Conservation (phyloP, 2,113 vertebrate genomes). For the Pelmatolapia mariae region DNA sequence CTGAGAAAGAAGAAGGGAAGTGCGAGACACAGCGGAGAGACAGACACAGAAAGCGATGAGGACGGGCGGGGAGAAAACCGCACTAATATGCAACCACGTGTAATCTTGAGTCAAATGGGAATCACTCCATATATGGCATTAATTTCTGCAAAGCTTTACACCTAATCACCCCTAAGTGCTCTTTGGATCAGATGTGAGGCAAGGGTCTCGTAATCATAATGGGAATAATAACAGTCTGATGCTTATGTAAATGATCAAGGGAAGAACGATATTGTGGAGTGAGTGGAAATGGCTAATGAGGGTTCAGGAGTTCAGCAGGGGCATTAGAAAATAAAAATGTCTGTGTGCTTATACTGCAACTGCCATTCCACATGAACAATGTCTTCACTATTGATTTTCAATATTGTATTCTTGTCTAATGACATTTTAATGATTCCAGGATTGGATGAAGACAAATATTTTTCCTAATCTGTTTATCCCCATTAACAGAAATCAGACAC, state of each 20-base stretch:
- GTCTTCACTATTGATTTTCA: conserved; percentile 35
- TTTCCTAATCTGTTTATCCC: background rate
- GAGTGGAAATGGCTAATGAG: conserved; percentile 49
- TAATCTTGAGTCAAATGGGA: conserved; percentile 4
- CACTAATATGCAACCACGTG: background rate
- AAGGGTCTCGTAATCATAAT: conserved; percentile 50
- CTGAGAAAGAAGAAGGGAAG: background rate
- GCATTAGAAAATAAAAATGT: conserved; percentile 43
- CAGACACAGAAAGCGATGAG: background rate
- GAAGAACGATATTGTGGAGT: conserved; percentile 39
- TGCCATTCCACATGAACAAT: conserved; percentile 14
- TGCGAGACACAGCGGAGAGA: background rate
- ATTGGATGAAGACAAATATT: conserved; percentile 55
- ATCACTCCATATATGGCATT: conserved; percentile 10
- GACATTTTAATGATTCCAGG: conserved; percentile 36
- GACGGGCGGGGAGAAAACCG: background rate
- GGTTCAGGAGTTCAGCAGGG: conserved; percentile 69
- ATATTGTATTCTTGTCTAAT: conserved; percentile 26
- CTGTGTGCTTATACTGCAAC: background rate
- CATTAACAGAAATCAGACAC: background rate
- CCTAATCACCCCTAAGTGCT: conserved; percentile 64
- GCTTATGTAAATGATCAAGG: conserved; percentile 63
- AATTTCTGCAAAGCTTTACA: conserved; percentile 26
- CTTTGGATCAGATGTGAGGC: conserved; percentile 26
- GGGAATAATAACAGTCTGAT: conserved; percentile 61